Evolutionary conservation across 2,113 vertebrate species (phyloP).

Genomic region (Thamnophis sirtalis): DNA sequence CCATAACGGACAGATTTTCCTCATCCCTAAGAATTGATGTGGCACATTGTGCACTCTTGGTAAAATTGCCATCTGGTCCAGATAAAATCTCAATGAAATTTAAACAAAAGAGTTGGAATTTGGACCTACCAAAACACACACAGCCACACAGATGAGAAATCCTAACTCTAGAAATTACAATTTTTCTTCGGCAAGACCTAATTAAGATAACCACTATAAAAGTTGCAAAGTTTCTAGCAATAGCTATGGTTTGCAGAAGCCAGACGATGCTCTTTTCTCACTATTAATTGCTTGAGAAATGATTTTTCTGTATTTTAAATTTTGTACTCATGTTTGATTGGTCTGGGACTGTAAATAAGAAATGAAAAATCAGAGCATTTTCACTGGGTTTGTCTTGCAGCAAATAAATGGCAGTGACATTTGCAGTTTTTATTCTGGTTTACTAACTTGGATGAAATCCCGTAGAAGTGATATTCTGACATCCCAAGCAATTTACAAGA

Average conservation of each 20-base stretch:
- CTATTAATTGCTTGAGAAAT: neutral
- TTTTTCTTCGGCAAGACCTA: too few species aligned
- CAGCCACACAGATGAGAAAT: neutral
- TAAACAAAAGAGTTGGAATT: neutral
- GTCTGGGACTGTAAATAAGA: neutral
- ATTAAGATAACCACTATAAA: too few species aligned
- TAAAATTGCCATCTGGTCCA: neutral
- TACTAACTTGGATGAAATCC: neutral
- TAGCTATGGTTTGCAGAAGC: neutral
- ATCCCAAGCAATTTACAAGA: neutral
- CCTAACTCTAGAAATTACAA: neutral
- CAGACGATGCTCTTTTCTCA: neutral
- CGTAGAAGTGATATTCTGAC: neutral
- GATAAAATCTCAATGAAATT: neutral
- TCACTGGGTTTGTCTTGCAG: neutral
- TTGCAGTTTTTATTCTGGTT: conserved; percentile 1
- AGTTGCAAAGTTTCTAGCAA: too few species aligned
- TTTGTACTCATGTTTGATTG: neutral
- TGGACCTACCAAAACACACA: neutral
- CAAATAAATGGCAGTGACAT: neutral
- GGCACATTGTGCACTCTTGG: neutral
- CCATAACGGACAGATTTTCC: neutral
- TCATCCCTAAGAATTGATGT: neutral
- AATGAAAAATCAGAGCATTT: neutral
- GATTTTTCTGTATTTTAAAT: neutral